Percentiles rank a stretch among this genome's conserved stretches.
Evolutionary conservation across 2,113 vertebrate species (phyloP).

Genomic region (Tyto alba): DNA sequence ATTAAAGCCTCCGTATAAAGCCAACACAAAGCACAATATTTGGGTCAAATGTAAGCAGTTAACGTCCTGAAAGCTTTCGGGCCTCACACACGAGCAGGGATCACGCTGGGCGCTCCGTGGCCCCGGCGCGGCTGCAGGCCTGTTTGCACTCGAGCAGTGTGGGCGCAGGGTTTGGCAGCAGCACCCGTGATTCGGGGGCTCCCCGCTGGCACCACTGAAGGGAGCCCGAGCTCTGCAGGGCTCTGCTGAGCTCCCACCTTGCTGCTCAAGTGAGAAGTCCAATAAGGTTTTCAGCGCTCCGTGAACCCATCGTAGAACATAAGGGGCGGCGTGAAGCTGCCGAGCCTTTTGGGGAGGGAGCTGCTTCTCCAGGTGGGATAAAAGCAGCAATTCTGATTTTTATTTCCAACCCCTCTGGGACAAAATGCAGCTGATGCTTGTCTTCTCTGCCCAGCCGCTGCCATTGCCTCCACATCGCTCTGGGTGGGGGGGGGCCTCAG

Average conservation of each 20-base stretch:
- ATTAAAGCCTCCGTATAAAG: accelerated
- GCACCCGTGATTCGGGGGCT: neutral
- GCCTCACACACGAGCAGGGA: accelerated
- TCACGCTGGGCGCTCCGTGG: neutral
- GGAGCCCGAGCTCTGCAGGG: neutral
- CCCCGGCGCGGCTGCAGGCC: neutral
- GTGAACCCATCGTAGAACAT: accelerated
- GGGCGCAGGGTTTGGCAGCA: neutral
- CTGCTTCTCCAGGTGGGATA: neutral
- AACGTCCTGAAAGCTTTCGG: neutral
- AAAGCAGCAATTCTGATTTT: neutral
- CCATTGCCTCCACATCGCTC: neutral
- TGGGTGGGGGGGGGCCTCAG: too few relatives aligned
- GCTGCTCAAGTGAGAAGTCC: neutral
- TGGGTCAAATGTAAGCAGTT: neutral
- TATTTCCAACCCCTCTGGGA: accelerated
- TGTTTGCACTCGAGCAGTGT: accelerated
- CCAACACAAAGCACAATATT: neutral
- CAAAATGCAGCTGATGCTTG: accelerated
- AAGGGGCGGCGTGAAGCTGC: neutral
- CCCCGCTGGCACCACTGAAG: accelerated
- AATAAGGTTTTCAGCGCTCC: accelerated
- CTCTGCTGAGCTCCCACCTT: neutral
- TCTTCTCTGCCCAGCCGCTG: neutral
- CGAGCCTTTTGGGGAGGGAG: neutral